A percentile compares a stretch with the other conserved stretches of the same genome.
Conservation (phyloP, 2,113 vertebrate species). For the Ceyx cyanopectus region DNA sequence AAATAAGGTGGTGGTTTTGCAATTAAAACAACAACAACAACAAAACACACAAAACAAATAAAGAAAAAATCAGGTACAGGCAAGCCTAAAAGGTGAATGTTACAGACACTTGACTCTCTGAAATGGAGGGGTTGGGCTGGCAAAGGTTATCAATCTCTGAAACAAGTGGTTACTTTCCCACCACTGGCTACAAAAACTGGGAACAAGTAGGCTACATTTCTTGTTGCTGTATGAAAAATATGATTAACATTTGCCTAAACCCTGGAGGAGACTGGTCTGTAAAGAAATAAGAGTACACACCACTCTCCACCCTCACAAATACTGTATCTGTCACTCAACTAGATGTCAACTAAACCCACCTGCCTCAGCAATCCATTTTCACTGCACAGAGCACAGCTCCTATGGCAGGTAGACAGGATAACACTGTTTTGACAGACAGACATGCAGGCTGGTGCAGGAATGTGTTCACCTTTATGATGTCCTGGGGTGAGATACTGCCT, state of each 20-base stretch:
- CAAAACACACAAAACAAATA: too few relatives aligned
- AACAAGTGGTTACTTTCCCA: neutral
- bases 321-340: constrained; percentile 42
- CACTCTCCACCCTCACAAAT: neutral
- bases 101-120: neutral
- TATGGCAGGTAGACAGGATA: neutral
- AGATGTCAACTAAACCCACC: constrained; percentile 25
- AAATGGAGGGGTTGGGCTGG: neutral
- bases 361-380: constrained; percentile 40
- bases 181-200: neutral
- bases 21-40: neutral
- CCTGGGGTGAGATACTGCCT: neutral
- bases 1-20: neutral
- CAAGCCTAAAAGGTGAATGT: neutral
- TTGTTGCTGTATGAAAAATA: neutral
- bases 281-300: constrained; percentile 49
- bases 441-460: neutral
- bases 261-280: neutral
- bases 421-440: constrained; percentile 24
- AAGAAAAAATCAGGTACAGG: neutral
- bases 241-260: neutral
- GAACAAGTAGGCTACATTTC: neutral
- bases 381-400: neutral
- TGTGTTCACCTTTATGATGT: neutral
- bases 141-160: neutral